Evolutionary conservation across 2,888 invertebrate species (phyloP).

Genomic region (Aleiodes alternator): DNA sequence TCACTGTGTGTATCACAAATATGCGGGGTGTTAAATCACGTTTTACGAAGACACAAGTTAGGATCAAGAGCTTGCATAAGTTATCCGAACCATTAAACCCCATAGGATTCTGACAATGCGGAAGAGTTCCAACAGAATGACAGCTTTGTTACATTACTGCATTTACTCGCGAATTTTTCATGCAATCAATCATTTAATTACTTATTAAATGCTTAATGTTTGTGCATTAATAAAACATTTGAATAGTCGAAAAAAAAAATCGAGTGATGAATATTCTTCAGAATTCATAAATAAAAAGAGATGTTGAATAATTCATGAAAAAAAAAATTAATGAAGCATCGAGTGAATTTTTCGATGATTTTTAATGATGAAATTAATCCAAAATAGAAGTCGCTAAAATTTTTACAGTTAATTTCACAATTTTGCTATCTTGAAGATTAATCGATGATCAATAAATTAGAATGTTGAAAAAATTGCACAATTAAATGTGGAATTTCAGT

Average conservation of each 20-base stretch:
- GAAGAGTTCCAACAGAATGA: constrained; percentile 18
- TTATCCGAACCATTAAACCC: constrained; percentile 17
- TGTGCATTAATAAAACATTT: constrained; percentile 1
- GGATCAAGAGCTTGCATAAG: constrained; percentile 39
- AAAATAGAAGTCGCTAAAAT: no score
- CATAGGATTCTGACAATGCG: constrained; percentile 16
- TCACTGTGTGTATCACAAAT: background rate
- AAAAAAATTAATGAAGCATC: constrained; percentile 6
- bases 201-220: constrained; percentile 1
- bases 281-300: background rate
- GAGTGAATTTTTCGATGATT: constrained; percentile 24
- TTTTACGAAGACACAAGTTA: constrained; percentile 39
- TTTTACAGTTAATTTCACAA: no score
- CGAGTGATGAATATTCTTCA: background rate
- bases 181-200: constrained; percentile 8
- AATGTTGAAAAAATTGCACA: no score
- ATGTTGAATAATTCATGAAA: background rate
- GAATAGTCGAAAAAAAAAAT: background rate
- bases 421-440: no score
- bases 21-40: constrained; percentile 41
- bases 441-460: no score
- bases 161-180: background rate
- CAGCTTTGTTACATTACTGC: constrained; percentile 13
- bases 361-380: constrained; percentile 7
- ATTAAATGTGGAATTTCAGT: background rate